These are phyloP conservation scores for Timandra comae DNA, from an alignment of 2,888 invertebrate genomes.

Conservation along the genomic window DNA sequence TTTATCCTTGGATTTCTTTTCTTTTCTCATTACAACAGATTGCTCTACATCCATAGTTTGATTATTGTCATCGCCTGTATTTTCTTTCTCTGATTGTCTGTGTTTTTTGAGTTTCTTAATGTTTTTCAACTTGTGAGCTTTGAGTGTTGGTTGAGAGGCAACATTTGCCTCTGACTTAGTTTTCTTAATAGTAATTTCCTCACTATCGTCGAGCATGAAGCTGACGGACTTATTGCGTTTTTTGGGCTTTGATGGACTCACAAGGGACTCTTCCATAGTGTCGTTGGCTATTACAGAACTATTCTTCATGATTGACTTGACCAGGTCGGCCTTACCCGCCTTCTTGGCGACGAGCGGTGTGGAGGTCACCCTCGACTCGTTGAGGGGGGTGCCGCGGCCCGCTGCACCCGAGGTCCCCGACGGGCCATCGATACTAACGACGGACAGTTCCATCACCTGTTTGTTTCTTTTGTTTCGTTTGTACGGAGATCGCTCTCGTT, in stretches of 20 bases:
- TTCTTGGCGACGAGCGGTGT: constrained; percentile 29
- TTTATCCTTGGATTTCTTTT: constrained; percentile 14
- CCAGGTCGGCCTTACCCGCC: constrained; percentile 20
- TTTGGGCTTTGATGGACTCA: constrained; percentile 35
- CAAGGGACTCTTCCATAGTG: constrained; percentile 13
- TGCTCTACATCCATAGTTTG: constrained; percentile 18
- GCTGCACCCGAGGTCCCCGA: constrained; percentile 18
- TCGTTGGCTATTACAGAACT: constrained; percentile 22
- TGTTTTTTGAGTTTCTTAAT: constrained; percentile 10
- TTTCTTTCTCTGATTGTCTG: constrained; percentile 30
- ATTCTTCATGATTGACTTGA: constrained; percentile 53
- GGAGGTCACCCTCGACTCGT: constrained; percentile 33
- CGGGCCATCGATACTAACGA: constrained; percentile 36
- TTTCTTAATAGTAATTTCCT: constrained; percentile 46
- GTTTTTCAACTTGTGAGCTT: constrained; percentile 14
- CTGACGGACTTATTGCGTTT: constrained; percentile 66
- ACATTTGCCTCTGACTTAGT: constrained; percentile 44
- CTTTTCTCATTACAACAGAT: constrained; percentile 9
- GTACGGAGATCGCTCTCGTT: constrained; percentile 27
- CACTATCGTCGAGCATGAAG: constrained; percentile 55
- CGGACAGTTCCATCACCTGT: constrained; percentile 31
- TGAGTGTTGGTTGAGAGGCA: constrained; percentile 13
- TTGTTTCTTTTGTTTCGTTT: constrained; percentile 37
- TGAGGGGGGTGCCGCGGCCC: constrained; percentile 19
- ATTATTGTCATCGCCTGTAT: constrained; percentile 20